phyloP scores from a whole-genome alignment of 2,797 vertebrate genomes.

The Phrynocephalus vlangalii region DNA sequence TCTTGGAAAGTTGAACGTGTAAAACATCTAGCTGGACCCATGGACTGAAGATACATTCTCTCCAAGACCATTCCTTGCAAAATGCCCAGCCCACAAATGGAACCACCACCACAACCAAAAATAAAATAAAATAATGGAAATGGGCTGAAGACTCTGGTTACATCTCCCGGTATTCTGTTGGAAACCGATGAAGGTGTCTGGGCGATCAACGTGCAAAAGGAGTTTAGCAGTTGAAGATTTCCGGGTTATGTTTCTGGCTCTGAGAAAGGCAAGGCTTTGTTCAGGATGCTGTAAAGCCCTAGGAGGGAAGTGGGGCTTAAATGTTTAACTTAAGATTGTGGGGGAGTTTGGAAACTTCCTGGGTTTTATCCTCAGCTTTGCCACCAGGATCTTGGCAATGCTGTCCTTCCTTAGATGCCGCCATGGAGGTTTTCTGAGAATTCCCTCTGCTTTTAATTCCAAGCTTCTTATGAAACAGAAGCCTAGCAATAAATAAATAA shows the following conservation, averaged over 20 bases:
- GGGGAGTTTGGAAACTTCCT: conserved; percentile 7
- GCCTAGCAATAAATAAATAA: conserved; percentile 19
- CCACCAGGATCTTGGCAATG: conserved; percentile 8
- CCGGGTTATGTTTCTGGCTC: conserved; percentile 11
- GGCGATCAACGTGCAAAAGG: not conserved
- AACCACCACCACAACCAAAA: no score
- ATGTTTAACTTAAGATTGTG: not conserved
- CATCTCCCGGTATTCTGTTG: not conserved
- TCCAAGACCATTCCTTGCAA: not conserved
- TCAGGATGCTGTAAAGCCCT: conserved; percentile 24
- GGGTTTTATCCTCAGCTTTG: conserved; percentile 22
- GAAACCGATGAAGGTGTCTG: not conserved
- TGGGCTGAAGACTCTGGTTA: not conserved
- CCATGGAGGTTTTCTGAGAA: conserved; percentile 21
- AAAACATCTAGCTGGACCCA: not conserved
- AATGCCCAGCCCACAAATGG: not conserved
- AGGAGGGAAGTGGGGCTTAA: conserved; percentile 28
- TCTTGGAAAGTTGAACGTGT: not conserved
- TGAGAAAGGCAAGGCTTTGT: conserved; percentile 17
- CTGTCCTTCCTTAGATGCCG: conserved; percentile 20
- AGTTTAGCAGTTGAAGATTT: conserved; percentile 12
- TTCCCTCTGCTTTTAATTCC: conserved; percentile 36
- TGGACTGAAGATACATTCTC: not conserved
- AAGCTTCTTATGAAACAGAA: conserved; percentile 3
- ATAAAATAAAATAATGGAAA: no score